Conservation (phyloP, 2,797 vertebrate species). For the Nannoperca australis region DNA sequence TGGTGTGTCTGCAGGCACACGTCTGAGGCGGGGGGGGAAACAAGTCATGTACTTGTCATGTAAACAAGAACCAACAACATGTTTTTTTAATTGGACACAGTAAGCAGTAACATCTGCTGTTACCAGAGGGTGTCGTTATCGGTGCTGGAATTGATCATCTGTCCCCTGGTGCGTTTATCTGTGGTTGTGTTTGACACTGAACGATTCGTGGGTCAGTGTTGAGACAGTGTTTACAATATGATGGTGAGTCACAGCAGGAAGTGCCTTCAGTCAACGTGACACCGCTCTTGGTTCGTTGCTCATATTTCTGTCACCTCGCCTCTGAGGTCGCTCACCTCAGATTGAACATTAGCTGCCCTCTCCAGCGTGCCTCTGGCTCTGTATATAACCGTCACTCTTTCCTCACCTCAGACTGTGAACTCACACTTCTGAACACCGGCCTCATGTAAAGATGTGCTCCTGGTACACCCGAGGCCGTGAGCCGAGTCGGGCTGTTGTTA, state of each 20-base stretch:
- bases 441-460: constrained; percentile 7
- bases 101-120: constrained; percentile 31
- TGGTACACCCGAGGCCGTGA: background rate
- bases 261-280: background rate
- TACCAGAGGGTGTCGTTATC: constrained; percentile 20
- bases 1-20: constrained; percentile 12
- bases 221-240: constrained; percentile 9
- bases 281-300: background rate
- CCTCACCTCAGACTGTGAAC: constrained; percentile 11
- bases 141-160: constrained; percentile 22
- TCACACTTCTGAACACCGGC: background rate
- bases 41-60: background rate
- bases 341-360: background rate
- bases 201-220: background rate
- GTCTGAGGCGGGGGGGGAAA: background rate
- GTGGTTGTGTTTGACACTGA: background rate
- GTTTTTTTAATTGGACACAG: constrained; percentile 27
- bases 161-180: constrained; percentile 18
- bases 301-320: background rate
- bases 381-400: background rate
- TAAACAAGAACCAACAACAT: constrained; percentile 1
- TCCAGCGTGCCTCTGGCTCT: background rate
- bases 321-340: background rate
- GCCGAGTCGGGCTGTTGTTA: background rate
- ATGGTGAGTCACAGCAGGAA: constrained; percentile 5